Evolutionary conservation across 1,140 invertebrate genomes (phyloP), one percentile per base, ranked within the genome.

Genomic region (Psix sp.): DNA sequence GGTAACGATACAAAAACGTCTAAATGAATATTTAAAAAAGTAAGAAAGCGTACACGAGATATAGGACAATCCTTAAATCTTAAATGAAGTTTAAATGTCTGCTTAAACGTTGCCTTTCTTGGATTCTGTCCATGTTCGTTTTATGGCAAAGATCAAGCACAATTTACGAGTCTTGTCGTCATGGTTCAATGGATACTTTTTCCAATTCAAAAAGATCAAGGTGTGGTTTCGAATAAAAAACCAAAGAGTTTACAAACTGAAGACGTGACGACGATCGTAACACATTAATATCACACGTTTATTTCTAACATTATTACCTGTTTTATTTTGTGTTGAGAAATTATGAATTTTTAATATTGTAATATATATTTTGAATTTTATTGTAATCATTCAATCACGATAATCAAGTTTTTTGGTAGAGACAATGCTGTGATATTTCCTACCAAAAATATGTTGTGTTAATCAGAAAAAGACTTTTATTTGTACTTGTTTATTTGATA

Each of bases 21-120:
- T 21, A 17, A 46, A 65, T 65, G 60, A 65, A 65, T 65, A 65
- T 65, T 65, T 65, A 46, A 65, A 65, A 65, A 54, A 6, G 21
- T 16, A 26, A 54, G 42, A 46, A 38, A 43, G 18, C 21, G 18
- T 42, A 18, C 24, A 3, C 17, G 4, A 33, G 24, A 42, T 49
- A 40, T 31, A 40, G 42, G 35, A 54, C 49, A 39, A 54, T 54
- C 13, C 13, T 39, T 54, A 54, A 46, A 46, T 48, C 60, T 46
- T 48, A 17, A 54, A 54, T 54, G 35, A 65, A 46, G 14, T 11
- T 65, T 39, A 54, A 65, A 54, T 17, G 60, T 39, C 49, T 31
- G 49, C 60, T 65, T 65, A 54, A 65, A 63, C 29, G 59, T 51
- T 62, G 35, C 39, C 36, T 65, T 45, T 45, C 48, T 52, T 65